Evolutionary conservation across 2,797 vertebrate genomes (phyloP).

Genomic region (Rallus crepitans): DNA sequence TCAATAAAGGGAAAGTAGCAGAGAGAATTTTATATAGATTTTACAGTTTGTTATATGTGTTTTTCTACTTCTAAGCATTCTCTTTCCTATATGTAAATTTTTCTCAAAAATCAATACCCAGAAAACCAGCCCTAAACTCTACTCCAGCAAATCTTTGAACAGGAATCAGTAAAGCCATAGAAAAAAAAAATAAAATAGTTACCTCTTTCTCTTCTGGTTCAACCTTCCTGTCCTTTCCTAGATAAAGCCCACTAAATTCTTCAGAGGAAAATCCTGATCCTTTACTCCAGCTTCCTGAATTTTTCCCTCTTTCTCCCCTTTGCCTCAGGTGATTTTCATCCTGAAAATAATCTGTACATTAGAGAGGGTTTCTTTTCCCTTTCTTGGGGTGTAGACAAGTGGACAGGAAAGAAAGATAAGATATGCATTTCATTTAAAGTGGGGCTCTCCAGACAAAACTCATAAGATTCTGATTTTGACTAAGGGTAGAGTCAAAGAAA

Average conservation of each 20-base stretch:
- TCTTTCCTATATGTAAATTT: neutral
- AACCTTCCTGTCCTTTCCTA: neutral
- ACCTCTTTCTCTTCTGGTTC: conserved; percentile 59
- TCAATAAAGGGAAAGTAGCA: neutral
- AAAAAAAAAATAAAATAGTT: neutral
- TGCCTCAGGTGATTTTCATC: conserved; percentile 66
- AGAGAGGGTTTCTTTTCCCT: neutral
- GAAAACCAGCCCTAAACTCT: neutral
- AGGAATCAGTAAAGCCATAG: neutral
- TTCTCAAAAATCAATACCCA: neutral
- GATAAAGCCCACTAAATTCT: conserved; percentile 41
- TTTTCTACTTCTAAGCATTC: neutral
- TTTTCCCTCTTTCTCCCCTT: conserved; percentile 27
- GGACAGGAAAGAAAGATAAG: neutral
- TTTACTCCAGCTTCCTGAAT: conserved; percentile 46
- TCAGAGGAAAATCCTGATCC: conserved; percentile 60
- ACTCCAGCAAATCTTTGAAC: neutral
- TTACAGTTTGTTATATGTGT: no score
- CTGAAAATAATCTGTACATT: conserved; percentile 40
- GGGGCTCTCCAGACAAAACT: neutral
- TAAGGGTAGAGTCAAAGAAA: neutral
- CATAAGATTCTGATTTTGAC: neutral
- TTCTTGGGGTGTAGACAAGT: neutral
- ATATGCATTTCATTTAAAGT: neutral
- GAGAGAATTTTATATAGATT: neutral